Conservation (phyloP, 2,888 invertebrate genomes). For the Agrochola lychnidis region DNA sequence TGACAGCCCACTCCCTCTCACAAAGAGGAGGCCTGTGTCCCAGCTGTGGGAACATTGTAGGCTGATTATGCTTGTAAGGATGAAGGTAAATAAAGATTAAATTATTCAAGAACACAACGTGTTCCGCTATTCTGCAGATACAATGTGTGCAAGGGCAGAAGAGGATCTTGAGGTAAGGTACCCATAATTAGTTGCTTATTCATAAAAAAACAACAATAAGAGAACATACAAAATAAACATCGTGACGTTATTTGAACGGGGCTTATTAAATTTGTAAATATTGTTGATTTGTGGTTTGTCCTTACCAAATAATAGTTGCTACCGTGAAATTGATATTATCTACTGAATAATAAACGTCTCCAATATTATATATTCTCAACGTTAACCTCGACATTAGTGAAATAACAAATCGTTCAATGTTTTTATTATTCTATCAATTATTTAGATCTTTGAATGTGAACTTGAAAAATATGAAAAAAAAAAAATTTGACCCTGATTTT, state of each 20-base stretch:
- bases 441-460: not conserved
- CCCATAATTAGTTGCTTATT: not conserved
- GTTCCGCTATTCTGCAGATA: not conserved
- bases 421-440: not conserved
- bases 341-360: slow-evolving; percentile 20
- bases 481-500: too few species aligned
- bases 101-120: not conserved
- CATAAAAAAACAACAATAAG: not conserved
- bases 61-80: not conserved
- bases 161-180: not conserved
- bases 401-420: not conserved
- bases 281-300: slow-evolving; percentile 15
- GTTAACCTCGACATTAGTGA: not conserved
- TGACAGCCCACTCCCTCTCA: too few species aligned
- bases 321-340: slow-evolving; percentile 11
- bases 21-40: too few species aligned
- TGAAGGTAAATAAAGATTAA: not conserved
- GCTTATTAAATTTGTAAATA: slow-evolving; percentile 25
- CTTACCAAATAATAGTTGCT: slow-evolving; percentile 3
- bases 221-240: not conserved
- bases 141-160: not conserved
- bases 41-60: too few species aligned
- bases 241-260: slow-evolving; percentile 7
- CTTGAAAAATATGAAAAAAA: not conserved
- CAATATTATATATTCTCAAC: not conserved